Evolutionary conservation across 2,888 invertebrate species (phyloP).

Genomic region (Keiferia lycopersicella): DNA sequence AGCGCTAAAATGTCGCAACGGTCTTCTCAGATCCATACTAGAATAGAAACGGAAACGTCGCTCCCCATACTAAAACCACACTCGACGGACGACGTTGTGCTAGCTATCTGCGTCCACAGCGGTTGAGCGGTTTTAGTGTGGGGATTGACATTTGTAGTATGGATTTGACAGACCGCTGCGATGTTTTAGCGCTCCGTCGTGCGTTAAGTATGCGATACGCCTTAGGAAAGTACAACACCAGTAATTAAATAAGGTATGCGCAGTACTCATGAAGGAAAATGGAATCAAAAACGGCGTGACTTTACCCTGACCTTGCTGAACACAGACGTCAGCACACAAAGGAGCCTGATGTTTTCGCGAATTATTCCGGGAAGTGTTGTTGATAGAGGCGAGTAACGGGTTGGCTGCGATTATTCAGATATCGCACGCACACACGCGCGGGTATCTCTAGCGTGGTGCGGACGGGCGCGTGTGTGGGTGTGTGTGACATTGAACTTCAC

Average conservation of each 20-base stretch:
- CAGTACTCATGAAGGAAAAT: slow-evolving; percentile 30
- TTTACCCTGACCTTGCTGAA: slow-evolving; percentile 71
- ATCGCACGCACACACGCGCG: slow-evolving; percentile 52
- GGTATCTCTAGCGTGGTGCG: slow-evolving; percentile 42
- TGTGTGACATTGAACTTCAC: slow-evolving; percentile 80
- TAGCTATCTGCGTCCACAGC: too few relatives aligned
- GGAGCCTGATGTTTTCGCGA: slow-evolving; percentile 69
- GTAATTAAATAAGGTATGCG: background rate
- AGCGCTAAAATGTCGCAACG: too few relatives aligned
- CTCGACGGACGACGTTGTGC: too few relatives aligned
- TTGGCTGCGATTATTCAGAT: slow-evolving; percentile 72
- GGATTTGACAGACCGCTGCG: too few relatives aligned
- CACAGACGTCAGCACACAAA: slow-evolving; percentile 57
- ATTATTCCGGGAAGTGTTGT: slow-evolving; percentile 73
- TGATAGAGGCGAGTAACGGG: slow-evolving; percentile 76
- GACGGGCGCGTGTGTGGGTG: slow-evolving; percentile 50
- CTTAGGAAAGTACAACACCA: background rate
- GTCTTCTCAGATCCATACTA: too few relatives aligned
- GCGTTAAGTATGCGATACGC: too few relatives aligned
- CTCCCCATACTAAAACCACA: too few relatives aligned
- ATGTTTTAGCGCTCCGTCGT: too few relatives aligned
- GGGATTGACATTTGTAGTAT: too few relatives aligned
- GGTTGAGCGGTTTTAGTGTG: too few relatives aligned
- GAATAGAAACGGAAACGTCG: too few relatives aligned
- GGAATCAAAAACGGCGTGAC: slow-evolving; percentile 42